Base-by-base conservation (phyloP, 2,797 vertebrate species). In the Danio aesculapii region DNA sequence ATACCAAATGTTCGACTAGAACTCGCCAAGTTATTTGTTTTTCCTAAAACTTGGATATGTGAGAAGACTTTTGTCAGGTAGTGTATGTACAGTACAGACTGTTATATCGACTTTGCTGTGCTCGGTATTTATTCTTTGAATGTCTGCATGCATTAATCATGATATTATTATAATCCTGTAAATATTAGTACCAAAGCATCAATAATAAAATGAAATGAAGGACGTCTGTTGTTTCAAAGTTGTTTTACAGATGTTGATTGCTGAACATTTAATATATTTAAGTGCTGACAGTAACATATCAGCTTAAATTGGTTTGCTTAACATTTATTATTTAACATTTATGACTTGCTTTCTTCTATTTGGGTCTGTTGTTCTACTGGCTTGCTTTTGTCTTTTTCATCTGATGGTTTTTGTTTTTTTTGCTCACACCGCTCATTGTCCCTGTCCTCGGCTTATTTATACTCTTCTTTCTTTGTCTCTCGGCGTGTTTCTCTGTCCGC, bases 401-500 rank as follows among this genome's bases (percentile, higher is more conserved):
- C 39, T 52, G 13, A 68, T 61, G 58, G 30, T 1, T 30, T 30
- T 69, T 61, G 30, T 30, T 30, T 69, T 61, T 47, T 58, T 55
- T 47, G 30, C 43, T 17, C 46, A 17, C 52, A 30, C 17, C 41
- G n/a, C 21, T 72, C 46, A 53, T 61, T 30, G 62, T 55, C n/a
- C 47, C 13, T 47, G 6, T 73, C 62, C 44, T 66, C 21, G 57
- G 9, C 59, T 47, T 76, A 30, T 76, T 53, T 53, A 46, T 57
- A 12, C 50, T 57, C 39, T 71, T 75, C 44, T 75, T 30, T 72
- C 61, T 57, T 43, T 73, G 21, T 74, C 62, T 64, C 59, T 76
- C 21, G 50, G 43, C 41, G 62, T 67, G 41, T 58, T 57, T 59
- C 73, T 76, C 73, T 58, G 52, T 76, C 49, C 58, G 21, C 81